Evolutionary conservation across 2,113 vertebrate genomes (phyloP).

Genomic region (Philantomba maxwellii): DNA sequence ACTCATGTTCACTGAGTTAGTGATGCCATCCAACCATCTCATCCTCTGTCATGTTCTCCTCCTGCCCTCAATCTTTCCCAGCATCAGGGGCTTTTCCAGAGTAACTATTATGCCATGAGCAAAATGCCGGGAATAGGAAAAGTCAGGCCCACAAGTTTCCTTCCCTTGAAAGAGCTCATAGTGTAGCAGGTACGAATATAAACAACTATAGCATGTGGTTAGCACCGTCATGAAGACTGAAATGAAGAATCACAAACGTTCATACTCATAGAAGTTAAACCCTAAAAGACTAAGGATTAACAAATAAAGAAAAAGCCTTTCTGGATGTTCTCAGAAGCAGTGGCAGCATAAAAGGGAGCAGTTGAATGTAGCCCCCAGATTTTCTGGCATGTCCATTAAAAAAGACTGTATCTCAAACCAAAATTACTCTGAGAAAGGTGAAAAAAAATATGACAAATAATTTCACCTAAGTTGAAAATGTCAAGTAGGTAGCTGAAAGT

Average conservation of each 20-base stretch:
- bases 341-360: background rate
- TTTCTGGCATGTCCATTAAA: background rate
- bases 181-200: background rate
- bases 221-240: constrained; percentile 53
- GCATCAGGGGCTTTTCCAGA: background rate
- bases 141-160: background rate
- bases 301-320: constrained; percentile 40
- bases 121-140: background rate
- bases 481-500: background rate
- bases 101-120: background rate
- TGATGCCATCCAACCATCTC: background rate
- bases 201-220: background rate
- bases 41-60: background rate
- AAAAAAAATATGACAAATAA: background rate
- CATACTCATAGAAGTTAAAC: background rate
- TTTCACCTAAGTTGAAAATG: background rate
- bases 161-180: background rate
- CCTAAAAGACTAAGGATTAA: constrained; percentile 19
- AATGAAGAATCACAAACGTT: constrained; percentile 7
- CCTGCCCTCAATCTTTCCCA: background rate
- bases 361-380: background rate
- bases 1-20: background rate
- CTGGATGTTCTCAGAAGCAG: constrained; percentile 8
- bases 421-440: background rate
- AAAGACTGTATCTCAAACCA: background rate